A percentile compares a stretch with the other conserved stretches of the same genome.
Conservation (phyloP, 2,113 vertebrate species). For the Odobenus rosmarus region DNA sequence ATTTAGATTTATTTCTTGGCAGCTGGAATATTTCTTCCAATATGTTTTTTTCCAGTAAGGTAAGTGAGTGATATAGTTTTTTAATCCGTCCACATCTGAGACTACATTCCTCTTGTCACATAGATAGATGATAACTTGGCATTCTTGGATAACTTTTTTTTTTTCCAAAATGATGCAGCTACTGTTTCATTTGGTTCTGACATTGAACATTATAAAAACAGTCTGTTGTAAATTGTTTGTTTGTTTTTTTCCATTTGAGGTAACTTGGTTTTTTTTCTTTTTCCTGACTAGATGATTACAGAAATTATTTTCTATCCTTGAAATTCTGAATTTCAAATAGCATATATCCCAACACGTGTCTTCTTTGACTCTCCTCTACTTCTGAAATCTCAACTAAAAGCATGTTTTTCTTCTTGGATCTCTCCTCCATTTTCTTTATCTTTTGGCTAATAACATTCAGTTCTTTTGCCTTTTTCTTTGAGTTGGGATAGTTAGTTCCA, state of each 20-base stretch:
- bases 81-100: not conserved
- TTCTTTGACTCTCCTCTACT: not conserved
- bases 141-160: not conserved
- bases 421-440: not conserved
- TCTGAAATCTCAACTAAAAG: not conserved
- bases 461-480: not conserved
- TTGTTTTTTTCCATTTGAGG: not conserved
- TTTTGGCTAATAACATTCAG: not conserved
- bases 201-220: not conserved
- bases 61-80: not conserved
- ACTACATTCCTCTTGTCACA: not conserved
- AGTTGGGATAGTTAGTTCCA: not conserved
- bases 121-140: not conserved
- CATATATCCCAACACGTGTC: not conserved
- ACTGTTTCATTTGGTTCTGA: not conserved
- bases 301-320: not conserved
- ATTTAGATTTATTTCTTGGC: not conserved
- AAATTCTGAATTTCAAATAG: slow-evolving; percentile 8
- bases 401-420: not conserved
- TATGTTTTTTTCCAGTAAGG: not conserved
- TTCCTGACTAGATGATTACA: not conserved
- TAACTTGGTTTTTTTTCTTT: not conserved
- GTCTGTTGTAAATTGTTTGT: not conserved
- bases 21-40: not conserved
- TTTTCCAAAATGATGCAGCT: not conserved